These are phyloP conservation scores for Sternotherus odoratus DNA, from an alignment of 2,797 vertebrate genomes.

Conservation along the genomic window DNA sequence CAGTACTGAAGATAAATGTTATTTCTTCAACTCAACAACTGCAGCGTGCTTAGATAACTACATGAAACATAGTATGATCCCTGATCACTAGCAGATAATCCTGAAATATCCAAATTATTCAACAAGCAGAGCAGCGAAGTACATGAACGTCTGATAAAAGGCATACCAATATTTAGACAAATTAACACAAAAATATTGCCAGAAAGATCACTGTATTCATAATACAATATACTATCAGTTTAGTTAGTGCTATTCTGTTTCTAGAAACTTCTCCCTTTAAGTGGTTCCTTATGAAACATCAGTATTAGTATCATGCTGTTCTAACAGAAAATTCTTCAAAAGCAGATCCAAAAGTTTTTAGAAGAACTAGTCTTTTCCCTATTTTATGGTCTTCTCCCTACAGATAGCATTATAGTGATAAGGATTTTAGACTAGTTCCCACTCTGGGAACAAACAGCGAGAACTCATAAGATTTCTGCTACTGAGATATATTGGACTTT, in stretches of 20 bases:
- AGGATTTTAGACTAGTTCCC: not conserved
- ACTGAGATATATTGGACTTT: not conserved
- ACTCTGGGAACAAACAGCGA: not conserved
- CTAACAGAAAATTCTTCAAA: not conserved
- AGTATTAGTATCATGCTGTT: not conserved
- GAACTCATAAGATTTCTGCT: slow-evolving; percentile 34
- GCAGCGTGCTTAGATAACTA: not conserved
- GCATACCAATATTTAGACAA: not conserved
- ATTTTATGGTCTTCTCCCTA: not conserved
- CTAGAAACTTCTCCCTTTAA: not conserved
- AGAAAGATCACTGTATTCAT: not conserved
- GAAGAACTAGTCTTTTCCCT: not conserved
- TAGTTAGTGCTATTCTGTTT: not conserved
- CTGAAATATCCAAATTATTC: slow-evolving; percentile 47
- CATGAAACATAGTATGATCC: slow-evolving; percentile 10
- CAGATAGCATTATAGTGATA: not conserved
- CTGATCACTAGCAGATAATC: slow-evolving; percentile 18
- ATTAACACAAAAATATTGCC: not conserved
- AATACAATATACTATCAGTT: not conserved
- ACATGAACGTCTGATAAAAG: not conserved
- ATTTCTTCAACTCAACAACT: not conserved
- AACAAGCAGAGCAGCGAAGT: not conserved
- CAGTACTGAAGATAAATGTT: not conserved
- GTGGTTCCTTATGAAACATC: not conserved
- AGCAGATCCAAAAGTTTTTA: rapidly evolving